phyloP scores from a whole-genome alignment of 2,888 invertebrate genomes.

The Leptinotarsa juncta region DNA sequence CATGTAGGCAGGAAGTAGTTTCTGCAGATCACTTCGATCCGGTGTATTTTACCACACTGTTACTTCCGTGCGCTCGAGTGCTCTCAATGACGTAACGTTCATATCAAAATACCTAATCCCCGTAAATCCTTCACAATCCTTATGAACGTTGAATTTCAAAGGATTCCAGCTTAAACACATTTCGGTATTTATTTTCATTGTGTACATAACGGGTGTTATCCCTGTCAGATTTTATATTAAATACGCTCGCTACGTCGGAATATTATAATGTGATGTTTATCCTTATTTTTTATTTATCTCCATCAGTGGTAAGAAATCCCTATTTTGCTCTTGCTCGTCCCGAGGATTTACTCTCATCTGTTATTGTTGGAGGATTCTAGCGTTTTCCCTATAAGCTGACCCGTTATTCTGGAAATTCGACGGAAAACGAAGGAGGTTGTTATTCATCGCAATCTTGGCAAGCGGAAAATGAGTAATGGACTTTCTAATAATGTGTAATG shows the following conservation, averaged over 20 bases:
- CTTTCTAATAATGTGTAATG: background rate
- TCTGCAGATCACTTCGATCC: background rate
- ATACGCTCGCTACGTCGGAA: slow-evolving; percentile 31
- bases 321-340: slow-evolving; percentile 19
- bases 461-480: background rate
- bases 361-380: slow-evolving; percentile 22
- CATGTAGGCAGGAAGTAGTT: background rate
- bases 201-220: slow-evolving; percentile 47
- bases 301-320: slow-evolving; percentile 31
- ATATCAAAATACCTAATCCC: slow-evolving; percentile 53
- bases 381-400: slow-evolving; percentile 31
- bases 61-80: slow-evolving; percentile 8
- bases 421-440: background rate
- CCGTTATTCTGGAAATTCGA: slow-evolving; percentile 12
- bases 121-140: slow-evolving; percentile 47
- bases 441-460: background rate
- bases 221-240: slow-evolving; percentile 47
- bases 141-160: slow-evolving; percentile 52
- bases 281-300: slow-evolving; percentile 35
- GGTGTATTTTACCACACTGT: background rate
- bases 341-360: slow-evolving; percentile 31
- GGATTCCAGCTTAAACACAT: slow-evolving; percentile 54
- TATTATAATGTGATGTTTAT: slow-evolving; percentile 41
- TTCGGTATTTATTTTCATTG: slow-evolving; percentile 54
- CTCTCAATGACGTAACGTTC: slow-evolving; percentile 42